These are phyloP conservation scores for Ia io DNA, from an alignment of 2,113 vertebrate genomes.

Conservation along the genomic window DNA sequence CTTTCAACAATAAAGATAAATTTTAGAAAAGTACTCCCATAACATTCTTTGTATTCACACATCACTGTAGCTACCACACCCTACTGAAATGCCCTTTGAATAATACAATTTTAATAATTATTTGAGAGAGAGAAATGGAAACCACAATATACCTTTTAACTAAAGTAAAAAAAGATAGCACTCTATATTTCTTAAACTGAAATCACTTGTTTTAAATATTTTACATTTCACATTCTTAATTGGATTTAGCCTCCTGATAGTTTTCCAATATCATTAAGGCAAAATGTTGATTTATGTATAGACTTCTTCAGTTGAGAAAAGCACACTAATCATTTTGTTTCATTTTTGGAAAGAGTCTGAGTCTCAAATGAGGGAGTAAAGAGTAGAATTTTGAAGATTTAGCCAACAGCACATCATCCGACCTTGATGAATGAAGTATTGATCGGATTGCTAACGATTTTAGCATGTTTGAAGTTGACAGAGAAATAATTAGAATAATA, in stretches of 20 bases:
- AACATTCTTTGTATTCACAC: background rate
- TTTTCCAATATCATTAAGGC: background rate
- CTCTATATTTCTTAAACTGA: background rate
- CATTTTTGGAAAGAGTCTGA: background rate
- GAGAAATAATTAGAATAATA: background rate
- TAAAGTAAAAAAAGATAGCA: background rate
- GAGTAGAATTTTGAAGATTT: background rate
- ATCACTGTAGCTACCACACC: background rate
- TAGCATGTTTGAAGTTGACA: background rate
- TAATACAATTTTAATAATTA: background rate
- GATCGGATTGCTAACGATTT: background rate
- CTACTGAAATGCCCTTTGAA: background rate
- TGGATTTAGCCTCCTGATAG: background rate
- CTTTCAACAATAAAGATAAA: too few relatives aligned
- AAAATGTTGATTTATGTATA: background rate
- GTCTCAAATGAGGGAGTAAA: background rate
- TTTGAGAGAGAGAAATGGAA: background rate
- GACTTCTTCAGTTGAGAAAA: background rate
- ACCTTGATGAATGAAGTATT: background rate
- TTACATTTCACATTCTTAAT: background rate
- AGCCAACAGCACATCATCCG: background rate
- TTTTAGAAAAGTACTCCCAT: background rate
- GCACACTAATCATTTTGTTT: background rate
- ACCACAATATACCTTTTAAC: background rate
- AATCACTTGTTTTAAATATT: background rate